A percentile compares a stretch with the other conserved stretches of the same genome.
phyloP scores from a whole-genome alignment of 2,797 vertebrate species.

The Aythya fuligula region DNA sequence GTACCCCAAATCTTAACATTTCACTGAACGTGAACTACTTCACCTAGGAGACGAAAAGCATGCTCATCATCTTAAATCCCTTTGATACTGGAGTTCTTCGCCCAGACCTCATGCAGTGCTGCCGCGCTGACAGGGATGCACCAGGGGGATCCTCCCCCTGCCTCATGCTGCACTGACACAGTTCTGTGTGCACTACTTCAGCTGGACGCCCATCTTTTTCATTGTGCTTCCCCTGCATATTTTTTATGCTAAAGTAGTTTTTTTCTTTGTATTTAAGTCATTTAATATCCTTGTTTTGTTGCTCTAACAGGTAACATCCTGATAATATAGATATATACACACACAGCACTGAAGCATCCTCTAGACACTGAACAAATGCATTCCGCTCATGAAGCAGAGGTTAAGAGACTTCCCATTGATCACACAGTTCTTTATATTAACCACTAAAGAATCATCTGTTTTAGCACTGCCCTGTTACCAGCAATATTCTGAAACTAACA shows the following conservation, averaged over 20 bases:
- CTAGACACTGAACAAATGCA: not conserved
- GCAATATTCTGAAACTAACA: not conserved
- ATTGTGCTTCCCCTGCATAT: not conserved
- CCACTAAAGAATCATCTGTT: not conserved
- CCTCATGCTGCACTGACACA: not conserved
- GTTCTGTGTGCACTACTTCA: not conserved
- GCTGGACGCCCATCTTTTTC: not conserved
- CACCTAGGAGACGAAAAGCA: not conserved
- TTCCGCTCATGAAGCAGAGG: slow-evolving; percentile 20
- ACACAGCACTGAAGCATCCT: not conserved
- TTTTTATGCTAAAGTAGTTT: not conserved
- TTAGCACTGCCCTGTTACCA: not conserved
- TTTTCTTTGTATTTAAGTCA: not conserved
- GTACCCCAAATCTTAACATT: not conserved
- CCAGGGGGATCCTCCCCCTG: too few species aligned
- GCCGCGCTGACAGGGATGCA: not conserved
- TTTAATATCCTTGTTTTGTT: not conserved
- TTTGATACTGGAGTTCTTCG: not conserved
- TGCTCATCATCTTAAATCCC: not conserved
- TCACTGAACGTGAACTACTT: too few species aligned
- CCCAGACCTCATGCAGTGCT: not conserved
- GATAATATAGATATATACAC: not conserved
- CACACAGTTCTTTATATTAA: slow-evolving; percentile 18
- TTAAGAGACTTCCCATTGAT: slow-evolving; percentile 47
- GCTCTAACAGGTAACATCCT: not conserved